Conservation (phyloP, 2,888 invertebrate species). For the Plebejus melissa region DNA sequence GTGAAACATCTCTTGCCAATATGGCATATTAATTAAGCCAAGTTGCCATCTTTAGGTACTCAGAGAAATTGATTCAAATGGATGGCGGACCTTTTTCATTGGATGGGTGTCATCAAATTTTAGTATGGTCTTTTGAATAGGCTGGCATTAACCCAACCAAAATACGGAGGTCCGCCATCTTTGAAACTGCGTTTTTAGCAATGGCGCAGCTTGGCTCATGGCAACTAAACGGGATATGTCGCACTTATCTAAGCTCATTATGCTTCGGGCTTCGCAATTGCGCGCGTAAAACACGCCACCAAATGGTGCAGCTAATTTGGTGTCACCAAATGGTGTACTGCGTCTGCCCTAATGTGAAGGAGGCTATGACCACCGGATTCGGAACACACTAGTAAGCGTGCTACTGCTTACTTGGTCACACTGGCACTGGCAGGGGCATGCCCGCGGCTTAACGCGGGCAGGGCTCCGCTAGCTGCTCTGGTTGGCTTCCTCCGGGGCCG, state of each 20-base stretch:
- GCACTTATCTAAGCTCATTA: not conserved
- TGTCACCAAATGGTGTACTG: not conserved
- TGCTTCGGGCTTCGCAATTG: not conserved
- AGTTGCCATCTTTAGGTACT: not conserved
- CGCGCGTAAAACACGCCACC: not conserved
- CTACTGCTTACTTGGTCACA: conserved; percentile 74
- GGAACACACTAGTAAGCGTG: conserved; percentile 60
- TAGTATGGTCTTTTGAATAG: too few relatives aligned
- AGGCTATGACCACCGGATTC: conserved; percentile 19
- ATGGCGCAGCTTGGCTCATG: not conserved
- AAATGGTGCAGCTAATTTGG: not conserved
- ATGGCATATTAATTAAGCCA: not conserved
- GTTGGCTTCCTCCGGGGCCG: conserved; percentile 83
- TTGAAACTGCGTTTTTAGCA: not conserved
- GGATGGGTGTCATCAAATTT: too few relatives aligned
- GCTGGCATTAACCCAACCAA: not conserved
- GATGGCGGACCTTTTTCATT: too few relatives aligned
- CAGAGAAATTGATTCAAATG: too few relatives aligned
- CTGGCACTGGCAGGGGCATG: conserved; percentile 71
- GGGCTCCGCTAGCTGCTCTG: conserved; percentile 79
- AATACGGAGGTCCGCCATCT: not conserved
- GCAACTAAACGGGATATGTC: not conserved
- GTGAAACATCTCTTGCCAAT: too few relatives aligned
- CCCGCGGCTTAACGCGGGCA: conserved; percentile 71
- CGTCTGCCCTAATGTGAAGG: not conserved